phyloP scores from a whole-genome alignment of 2,888 invertebrate genomes.

The Amphipyra tragopoginis region DNA sequence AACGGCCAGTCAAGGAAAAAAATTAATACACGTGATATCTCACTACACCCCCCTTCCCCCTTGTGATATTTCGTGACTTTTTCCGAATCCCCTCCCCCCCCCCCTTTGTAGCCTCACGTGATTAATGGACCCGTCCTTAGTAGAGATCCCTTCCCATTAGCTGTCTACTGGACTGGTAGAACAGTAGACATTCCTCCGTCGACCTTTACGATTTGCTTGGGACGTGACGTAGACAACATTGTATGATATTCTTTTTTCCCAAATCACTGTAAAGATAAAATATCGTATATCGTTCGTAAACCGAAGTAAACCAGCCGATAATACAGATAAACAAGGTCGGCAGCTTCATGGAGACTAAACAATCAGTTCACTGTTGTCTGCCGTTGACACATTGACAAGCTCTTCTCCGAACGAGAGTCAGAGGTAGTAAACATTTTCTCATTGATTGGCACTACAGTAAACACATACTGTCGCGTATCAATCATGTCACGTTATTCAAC shows the following conservation, averaged over 20 bases:
- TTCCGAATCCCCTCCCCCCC: too few species aligned
- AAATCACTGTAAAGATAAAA: constrained; percentile 23
- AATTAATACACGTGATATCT: too few species aligned
- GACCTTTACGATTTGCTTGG: neutral
- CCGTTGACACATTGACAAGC: constrained; percentile 49
- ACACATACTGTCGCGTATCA: constrained; percentile 42
- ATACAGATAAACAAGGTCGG: constrained; percentile 25
- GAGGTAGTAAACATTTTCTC: constrained; percentile 49
- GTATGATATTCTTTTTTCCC: constrained; percentile 14
- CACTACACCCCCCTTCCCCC: too few species aligned
- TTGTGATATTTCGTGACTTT: too few species aligned
- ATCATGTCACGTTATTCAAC: constrained; percentile 47
- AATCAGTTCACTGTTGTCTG: constrained; percentile 42
- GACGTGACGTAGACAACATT: constrained; percentile 31
- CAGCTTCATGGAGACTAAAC: constrained; percentile 29
- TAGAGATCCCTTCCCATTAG: too few species aligned
- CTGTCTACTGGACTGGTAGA: too few species aligned
- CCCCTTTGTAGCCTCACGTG: too few species aligned
- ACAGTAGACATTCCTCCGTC: too few species aligned
- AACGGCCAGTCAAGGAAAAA: too few species aligned
- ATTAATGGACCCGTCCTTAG: too few species aligned
- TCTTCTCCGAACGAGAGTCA: constrained; percentile 21
- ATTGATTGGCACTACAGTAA: constrained; percentile 60
- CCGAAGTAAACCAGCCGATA: constrained; percentile 2
- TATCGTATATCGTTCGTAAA: neutral